phyloP scores from a whole-genome alignment of 2,113 vertebrate species.

The Thinocorus orbignyianus region DNA sequence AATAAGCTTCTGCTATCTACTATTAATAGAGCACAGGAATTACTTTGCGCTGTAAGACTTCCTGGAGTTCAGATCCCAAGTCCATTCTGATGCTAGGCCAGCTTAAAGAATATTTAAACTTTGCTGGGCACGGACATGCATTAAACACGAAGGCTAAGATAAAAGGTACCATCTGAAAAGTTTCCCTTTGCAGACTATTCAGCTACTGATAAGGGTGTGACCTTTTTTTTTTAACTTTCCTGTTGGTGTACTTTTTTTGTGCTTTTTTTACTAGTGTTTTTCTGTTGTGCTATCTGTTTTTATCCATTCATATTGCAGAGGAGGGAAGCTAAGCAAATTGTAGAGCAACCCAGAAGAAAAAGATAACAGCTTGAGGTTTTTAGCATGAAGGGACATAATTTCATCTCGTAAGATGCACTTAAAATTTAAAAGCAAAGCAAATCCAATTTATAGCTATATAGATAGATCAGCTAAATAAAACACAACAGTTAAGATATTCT shows the following conservation, averaged over 20 bases:
- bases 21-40: not conserved
- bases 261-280: not conserved
- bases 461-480: conserved; percentile 1
- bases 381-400: not conserved
- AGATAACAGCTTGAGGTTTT: not conserved
- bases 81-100: not conserved
- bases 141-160: not conserved
- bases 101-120: not conserved
- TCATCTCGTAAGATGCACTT: not conserved
- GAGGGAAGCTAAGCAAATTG: not conserved
- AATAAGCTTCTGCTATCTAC: not conserved
- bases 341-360: not conserved
- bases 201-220: not conserved
- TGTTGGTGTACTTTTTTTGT: not conserved
- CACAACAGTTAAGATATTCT: not conserved
- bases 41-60: not conserved
- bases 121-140: not conserved
- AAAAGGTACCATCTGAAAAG: not conserved
- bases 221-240: not conserved
- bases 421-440: conserved; percentile 17
- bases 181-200: not conserved
- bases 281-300: not conserved
- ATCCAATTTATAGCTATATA: not conserved
- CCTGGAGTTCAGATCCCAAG: not conserved
- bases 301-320: not conserved